phyloP scores from a whole-genome alignment of 2,113 vertebrate species.

The Corythaeola cristata region DNA sequence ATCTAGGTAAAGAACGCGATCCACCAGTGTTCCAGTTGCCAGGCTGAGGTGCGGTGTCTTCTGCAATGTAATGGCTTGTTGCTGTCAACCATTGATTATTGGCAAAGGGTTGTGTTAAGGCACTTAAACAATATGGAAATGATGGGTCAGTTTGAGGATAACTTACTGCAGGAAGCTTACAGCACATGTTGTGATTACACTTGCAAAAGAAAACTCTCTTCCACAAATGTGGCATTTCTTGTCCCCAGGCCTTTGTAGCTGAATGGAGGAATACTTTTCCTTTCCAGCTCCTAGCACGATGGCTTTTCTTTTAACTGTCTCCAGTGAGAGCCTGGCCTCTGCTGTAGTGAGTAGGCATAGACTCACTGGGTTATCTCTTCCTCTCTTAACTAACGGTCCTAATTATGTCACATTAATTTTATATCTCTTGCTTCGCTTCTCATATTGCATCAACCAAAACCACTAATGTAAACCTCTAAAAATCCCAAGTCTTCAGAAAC shows the following conservation, averaged over 20 bases:
- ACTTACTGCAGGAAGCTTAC: neutral
- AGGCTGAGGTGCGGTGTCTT: conserved; percentile 8
- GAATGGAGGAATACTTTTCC: neutral
- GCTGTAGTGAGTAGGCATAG: neutral
- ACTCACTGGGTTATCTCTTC: neutral
- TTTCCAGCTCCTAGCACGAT: neutral
- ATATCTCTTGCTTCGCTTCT: neutral
- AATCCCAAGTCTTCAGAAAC: neutral
- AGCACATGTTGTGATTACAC: neutral
- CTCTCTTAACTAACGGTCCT: neutral
- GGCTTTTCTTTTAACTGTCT: neutral
- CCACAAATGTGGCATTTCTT: neutral
- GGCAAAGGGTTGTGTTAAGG: conserved; percentile 9
- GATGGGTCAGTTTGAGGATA: neutral
- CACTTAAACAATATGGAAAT: neutral
- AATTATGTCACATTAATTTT: neutral
- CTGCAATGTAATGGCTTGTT: conserved; percentile 47
- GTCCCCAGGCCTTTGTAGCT: neutral
- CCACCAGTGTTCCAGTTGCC: neutral
- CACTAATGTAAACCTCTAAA: neutral
- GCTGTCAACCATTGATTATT: neutral
- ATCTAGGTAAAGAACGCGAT: conserved; percentile 31
- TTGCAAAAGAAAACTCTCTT: neutral
- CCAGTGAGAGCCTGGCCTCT: neutral
- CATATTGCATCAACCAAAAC: neutral